phyloP scores from a whole-genome alignment of 2,113 vertebrate genomes.

The Aegypius monachus region DNA sequence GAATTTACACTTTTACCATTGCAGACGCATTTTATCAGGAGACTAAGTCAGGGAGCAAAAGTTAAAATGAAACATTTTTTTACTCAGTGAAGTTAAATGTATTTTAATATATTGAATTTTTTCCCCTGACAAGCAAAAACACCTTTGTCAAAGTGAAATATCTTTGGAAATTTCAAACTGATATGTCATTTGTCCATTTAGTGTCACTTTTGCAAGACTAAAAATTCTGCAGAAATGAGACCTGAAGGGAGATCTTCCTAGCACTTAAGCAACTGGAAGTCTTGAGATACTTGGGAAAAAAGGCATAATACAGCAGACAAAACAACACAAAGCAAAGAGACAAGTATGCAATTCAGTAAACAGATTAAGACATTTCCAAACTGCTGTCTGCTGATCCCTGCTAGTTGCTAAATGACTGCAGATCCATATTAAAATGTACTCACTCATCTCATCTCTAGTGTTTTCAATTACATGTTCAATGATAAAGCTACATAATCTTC shows the following conservation, averaged over 20 bases:
- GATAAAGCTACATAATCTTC: background rate
- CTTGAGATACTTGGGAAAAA: background rate
- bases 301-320: background rate
- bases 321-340: background rate
- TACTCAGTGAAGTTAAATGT: accelerated
- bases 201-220: background rate
- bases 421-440: background rate
- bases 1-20: background rate
- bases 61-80: background rate
- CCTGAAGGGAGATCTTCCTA: background rate
- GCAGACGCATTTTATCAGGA: background rate
- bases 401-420: background rate
- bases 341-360: background rate
- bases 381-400: background rate
- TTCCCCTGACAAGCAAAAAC: background rate
- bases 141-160: background rate
- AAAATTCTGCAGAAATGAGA: background rate
- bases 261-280: background rate
- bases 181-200: background rate
- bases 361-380: background rate
- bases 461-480: background rate
- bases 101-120: background rate
- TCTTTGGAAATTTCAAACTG: background rate
- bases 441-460: background rate
- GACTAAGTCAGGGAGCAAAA: background rate